Evolutionary conservation across 2,888 invertebrate genomes (phyloP), one percentile per base, ranked within the genome.

Genomic region (Hirtodrosophila cameraria): DNA sequence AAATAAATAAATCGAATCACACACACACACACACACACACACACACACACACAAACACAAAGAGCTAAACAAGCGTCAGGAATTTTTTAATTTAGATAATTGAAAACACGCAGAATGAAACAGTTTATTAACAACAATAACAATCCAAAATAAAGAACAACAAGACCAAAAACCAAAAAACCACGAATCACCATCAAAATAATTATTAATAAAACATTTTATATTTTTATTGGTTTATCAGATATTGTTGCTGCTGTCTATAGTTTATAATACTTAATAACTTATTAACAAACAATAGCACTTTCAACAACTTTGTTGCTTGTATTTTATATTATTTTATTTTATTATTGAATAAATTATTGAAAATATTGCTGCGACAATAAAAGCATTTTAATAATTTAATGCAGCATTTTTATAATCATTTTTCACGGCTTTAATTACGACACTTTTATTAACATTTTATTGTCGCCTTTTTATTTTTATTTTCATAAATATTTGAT

Each of bases 1-100:
- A 61, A 72, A 68, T 58, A 71, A 64, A 61, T 72, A 67, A 67
- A 63, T 39, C 45, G 36, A 52, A 46, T 15, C 11, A 50, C 28
- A 38, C 9, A 35, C 45, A 36, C 8, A 45, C 41, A 12, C 35
- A 46, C 2, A 25, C 11, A 45, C 16, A 27, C 13, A 18, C 30
- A 43, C 42, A 38, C 31, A 49, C 39, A 30, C 33, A 55, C 42
- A 65, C 16, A 57, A 57, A 60, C 52, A 64, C 25, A 48, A 45
- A 60, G 18, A 18, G 25, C 30, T 23, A 48, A 75, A 81, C 85
- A 85, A 49, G 70, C 30, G 41, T 1, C 3, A 59, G 71, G 85
- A 79, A 81, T 81, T 81, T 80, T 81, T 85, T 75, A 82, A 81
- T 81, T 81, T 82, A 85, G 85, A 75, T 81, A 79, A 81, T 81